Conservation (phyloP, 2,888 invertebrate genomes). For the Latrodectus hesperus region DNA sequence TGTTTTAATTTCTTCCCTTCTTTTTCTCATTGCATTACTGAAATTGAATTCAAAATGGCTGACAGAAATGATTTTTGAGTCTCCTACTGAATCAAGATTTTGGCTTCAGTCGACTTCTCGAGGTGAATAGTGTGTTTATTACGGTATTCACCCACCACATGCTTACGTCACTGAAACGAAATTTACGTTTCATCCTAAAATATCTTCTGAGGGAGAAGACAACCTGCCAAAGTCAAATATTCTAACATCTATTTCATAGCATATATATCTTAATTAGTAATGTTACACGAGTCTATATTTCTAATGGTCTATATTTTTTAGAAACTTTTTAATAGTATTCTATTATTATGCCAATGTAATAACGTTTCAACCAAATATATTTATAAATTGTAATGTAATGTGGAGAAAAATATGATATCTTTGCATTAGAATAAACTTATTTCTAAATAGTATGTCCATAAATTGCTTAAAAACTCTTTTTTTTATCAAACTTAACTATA, state of each 20-base stretch:
- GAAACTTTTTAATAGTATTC: no score
- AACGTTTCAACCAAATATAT: no score
- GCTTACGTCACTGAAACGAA: slow-evolving; percentile 34
- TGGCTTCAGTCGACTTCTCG: neutral
- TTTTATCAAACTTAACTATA: no score
- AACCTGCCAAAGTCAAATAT: slow-evolving; percentile 39
- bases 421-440: no score
- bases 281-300: slow-evolving; percentile 26
- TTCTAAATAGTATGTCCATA: no score
- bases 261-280: slow-evolving; percentile 30
- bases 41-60: neutral
- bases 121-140: slow-evolving; percentile 15
- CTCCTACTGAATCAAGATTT: neutral
- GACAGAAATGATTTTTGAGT: neutral
- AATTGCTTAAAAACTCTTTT: no score
- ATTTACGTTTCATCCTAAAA: slow-evolving; percentile 30
- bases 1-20: no score
- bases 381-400: no score
- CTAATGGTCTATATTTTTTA: no score
- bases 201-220: slow-evolving; percentile 18
- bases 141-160: slow-evolving; percentile 33
- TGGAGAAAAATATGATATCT: no score
- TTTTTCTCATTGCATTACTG: neutral
- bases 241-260: slow-evolving; percentile 25
- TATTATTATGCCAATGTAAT: no score